Evolutionary conservation across 2,888 invertebrate genomes (phyloP), one percentile per base, ranked within the genome.

Genomic region (Nesidiocoris tenuis): DNA sequence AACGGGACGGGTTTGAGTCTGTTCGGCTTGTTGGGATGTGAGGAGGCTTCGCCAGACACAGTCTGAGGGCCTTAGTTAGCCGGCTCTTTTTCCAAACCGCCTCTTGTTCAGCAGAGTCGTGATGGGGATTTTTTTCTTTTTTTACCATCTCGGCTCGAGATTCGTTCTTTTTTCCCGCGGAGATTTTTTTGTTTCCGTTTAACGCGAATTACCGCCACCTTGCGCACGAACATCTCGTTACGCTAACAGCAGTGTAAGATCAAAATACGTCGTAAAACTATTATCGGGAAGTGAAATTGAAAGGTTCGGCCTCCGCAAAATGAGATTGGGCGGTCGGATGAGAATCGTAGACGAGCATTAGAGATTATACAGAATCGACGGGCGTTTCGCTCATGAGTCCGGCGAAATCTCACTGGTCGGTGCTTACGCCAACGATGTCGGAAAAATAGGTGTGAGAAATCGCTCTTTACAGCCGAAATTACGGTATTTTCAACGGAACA

Each of bases 201-300:
- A 63, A 39, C 39, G 70, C 57, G 63, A 72, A 72, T 72, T 72
- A 72, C 72, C 61, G 56, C 19, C 56, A 56, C 56, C 72, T 23
- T 39, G 39, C 54, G 55, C 72, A 72, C 63, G 72, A 72, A n/a
- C 39, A 22, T 61, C 72, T 72, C 61, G 61, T 72, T 70, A 70
- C 21, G 22, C 22, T 56, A 61, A 12, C 61, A 72, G 61, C 61
- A 61, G 72, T 21, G 72, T 22, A 39, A 61, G 61, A 72, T 72
- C 5, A 39, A 72, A 61, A 72, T 72, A 61, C 61, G 61, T 72
- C 72, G 61, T 39, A 70, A 70, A 70, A 70, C 70, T 70, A 70
- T 70, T 59, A 70, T 54, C 70, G 70, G 19, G 59, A 17, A 9
- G 67, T 3, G 22, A 18, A 56, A 7, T 54, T 16, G 59, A 18